These are phyloP conservation scores for Drosophila persimilis DNA, from an alignment of 1,140 invertebrate genomes.

Conservation along the genomic window DNA sequence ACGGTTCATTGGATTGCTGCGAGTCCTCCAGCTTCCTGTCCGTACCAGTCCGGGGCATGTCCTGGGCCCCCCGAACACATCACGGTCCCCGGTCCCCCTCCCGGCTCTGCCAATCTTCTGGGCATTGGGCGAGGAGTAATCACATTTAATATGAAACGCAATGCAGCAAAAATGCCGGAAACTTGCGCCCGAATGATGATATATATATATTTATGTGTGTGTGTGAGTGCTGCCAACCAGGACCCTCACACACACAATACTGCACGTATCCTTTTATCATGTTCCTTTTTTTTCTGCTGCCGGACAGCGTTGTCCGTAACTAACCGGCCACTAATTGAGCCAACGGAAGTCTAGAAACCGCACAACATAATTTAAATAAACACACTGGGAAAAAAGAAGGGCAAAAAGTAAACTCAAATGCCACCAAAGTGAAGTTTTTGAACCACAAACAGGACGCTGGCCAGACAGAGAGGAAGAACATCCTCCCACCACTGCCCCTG, in stretches of 20 bases:
- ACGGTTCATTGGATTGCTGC: slow-evolving; percentile 71
- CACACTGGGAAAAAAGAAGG: slow-evolving; percentile 23
- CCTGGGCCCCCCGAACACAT: too few species aligned
- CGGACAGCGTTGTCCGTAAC: slow-evolving; percentile 52
- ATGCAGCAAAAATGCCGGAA: slow-evolving; percentile 69
- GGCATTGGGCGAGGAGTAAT: slow-evolving; percentile 75
- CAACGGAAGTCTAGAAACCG: slow-evolving; percentile 78
- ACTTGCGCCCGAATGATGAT: slow-evolving; percentile 44
- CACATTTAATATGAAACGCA: slow-evolving; percentile 81
- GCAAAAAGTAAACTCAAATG: slow-evolving; percentile 48
- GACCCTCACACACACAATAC: not conserved
- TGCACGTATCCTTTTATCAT: too few species aligned
- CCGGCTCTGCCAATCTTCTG: slow-evolving; percentile 67
- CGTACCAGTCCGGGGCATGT: slow-evolving; percentile 6
- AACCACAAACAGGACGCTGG: slow-evolving; percentile 70
- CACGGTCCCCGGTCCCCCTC: not conserved
- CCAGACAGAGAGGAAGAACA: slow-evolving; percentile 37
- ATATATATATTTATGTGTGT: not conserved
- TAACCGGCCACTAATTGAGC: slow-evolving; percentile 74
- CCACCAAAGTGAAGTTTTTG: slow-evolving; percentile 74
- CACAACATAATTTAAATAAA: slow-evolving; percentile 81
- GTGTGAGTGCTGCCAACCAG: slow-evolving; percentile 13
- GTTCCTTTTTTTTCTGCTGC: not conserved
- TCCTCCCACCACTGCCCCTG: not conserved
- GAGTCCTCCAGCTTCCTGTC: slow-evolving; percentile 20